These are phyloP conservation scores for Calliphora vomitoria DNA, from an alignment of 2,888 invertebrate species.

Conservation along the genomic window DNA sequence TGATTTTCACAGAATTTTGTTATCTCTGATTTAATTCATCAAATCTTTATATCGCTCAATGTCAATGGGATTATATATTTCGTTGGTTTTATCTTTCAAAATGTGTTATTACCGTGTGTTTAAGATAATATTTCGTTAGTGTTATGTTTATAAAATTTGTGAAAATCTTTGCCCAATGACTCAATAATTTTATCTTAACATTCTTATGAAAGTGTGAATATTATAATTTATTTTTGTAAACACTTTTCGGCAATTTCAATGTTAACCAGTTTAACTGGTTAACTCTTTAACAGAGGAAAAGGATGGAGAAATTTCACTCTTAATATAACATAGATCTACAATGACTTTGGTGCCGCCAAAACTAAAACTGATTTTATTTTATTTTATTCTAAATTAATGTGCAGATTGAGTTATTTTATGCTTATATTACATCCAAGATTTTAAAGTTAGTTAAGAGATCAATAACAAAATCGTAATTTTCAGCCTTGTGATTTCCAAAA, in stretches of 20 bases:
- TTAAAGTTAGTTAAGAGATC: no score
- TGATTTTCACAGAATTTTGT: conserved; percentile 8
- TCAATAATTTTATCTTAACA: not conserved
- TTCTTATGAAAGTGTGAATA: not conserved
- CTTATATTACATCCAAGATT: no score
- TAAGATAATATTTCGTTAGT: not conserved
- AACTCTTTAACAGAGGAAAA: not conserved
- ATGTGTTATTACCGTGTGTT: not conserved
- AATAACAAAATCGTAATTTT: no score
- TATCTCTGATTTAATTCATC: conserved; percentile 19
- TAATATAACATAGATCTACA: no score
- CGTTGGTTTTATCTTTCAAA: not conserved
- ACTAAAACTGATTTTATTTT: no score
- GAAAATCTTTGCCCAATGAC: not conserved
- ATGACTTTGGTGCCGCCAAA: no score
- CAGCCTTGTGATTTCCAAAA: no score
- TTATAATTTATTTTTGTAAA: not conserved
- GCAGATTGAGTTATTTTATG: no score
- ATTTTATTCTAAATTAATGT: no score
- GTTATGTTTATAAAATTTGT: not conserved
- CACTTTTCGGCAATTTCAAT: not conserved
- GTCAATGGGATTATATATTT: conserved; percentile 40
- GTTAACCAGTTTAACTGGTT: not conserved
- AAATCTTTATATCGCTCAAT: conserved; percentile 26
- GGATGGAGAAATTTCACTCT: not conserved